Evolutionary conservation across 2,113 vertebrate species (phyloP).

Genomic region (Smithornis capensis): DNA sequence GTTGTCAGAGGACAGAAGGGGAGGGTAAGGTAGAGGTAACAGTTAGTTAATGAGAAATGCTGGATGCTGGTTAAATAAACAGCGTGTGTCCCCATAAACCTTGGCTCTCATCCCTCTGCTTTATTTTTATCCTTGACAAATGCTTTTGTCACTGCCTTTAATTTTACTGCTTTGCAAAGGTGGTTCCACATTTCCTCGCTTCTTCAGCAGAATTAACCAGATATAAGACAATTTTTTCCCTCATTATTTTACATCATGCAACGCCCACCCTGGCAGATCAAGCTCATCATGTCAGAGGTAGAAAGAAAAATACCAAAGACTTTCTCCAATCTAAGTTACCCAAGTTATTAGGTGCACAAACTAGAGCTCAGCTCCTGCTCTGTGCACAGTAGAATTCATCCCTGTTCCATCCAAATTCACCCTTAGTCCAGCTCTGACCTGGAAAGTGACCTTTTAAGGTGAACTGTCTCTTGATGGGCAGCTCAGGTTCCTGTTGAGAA

Average conservation of each 20-base stretch:
- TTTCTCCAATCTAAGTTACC: too few relatives aligned
- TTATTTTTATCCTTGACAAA: constrained; percentile 14
- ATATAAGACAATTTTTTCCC: not conserved
- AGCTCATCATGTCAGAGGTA: not conserved
- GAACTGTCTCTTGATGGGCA: not conserved
- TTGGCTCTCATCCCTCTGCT: not conserved
- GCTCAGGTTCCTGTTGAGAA: not conserved
- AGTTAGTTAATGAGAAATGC: not conserved
- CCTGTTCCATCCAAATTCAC: not conserved
- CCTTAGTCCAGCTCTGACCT: not conserved
- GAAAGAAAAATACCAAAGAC: too few relatives aligned
- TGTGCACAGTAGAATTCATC: not conserved
- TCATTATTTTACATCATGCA: not conserved
- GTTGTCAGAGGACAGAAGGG: not conserved
- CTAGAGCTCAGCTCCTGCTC: not conserved
- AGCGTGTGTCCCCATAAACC: not conserved
- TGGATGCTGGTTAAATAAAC: constrained; percentile 26
- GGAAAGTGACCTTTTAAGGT: not conserved
- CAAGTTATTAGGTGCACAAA: not conserved
- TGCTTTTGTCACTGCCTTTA: not conserved
- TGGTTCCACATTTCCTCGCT: not conserved
- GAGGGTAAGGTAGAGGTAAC: not conserved
- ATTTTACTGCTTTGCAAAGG: not conserved
- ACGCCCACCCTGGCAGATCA: not conserved
- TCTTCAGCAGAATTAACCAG: not conserved